Evolutionary conservation across 1,140 invertebrate species (phyloP), one percentile per base, ranked within the genome.

Genomic region (Rhopalosiphum maidis): DNA sequence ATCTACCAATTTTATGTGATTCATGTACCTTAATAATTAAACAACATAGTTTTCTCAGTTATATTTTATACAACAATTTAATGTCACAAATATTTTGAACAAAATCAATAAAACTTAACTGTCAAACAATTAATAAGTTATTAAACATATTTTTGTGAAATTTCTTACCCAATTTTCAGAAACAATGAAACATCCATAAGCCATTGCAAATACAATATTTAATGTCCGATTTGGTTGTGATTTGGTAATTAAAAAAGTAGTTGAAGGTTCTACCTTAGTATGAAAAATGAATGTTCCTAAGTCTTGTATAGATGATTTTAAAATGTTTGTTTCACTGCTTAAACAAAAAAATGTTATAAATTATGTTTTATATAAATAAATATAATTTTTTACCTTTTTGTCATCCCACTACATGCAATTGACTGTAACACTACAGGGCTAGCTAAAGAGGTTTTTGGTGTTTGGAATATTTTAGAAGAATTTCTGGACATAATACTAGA

Each of bases 211-310:
- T 41, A 93, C 82, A 37, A 93, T 41, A 85, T 93, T 93, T 55
- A 93, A 93, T 86, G 91, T 93, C 37, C 91, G 43, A 55, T 86
- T 93, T 83, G 91, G 91, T 55, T 55, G 82, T 41, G 46, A 41
- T 93, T 93, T 93, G 30, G 91, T 93, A 85, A 93, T 51, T 55
- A 93, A n/a, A 93, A 55, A 93, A 25, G 82, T 93, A 5, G 91
- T 93, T 2, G 82, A 93, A 54, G 91, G 82, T 55, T 86, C 82
- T 2, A 93, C 51, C 41, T 93, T 93, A 30, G 22, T 30, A 51
- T 54, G 48, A n/a, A 86, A 55, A 55, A 15, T 25, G 54, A 93
- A 93, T 41, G 37, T 86, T 37, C 91, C 91, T 23, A 93, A 55
- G 35, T 86, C 51, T 43, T 54, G 48, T 55, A 93, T 54, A 30